Evolutionary conservation across 2,113 vertebrate species (phyloP), one percentile per base, ranked within the genome.

Genomic region (Oryzias curvinotus): DNA sequence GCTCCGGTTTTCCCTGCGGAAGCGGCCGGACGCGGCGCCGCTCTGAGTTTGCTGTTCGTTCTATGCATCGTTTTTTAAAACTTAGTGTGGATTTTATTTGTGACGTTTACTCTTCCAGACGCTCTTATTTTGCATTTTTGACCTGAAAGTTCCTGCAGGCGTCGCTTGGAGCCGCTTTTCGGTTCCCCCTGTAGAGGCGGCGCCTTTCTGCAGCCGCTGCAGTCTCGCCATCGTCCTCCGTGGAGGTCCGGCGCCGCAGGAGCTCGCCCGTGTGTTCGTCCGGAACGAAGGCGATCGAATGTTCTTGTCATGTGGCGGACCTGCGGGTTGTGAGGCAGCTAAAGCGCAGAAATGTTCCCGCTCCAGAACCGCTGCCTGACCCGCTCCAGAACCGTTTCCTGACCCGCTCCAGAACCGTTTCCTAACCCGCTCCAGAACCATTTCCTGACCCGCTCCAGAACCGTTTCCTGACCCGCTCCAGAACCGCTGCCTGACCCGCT

Each of bases 51-150:
- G 57, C 76, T 70, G 57, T 82, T 67, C 64, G 78, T 70, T 78
- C 87, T 88, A 88, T 87, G 85, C 89, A 88, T 86, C 19, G n/a
- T 77, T 82, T 83, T 67, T 66, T 41, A 36, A 56, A 63, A 51
- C 62, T 28, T 15, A 79, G 47, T 57, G 26, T n/a, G 49, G 49
- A 59, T 70, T 45, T 36, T 56, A 26, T 56, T 50, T 48, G 4
- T 17, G n/a, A 2, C n/a, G n/a, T 66, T 57, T 58, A 55, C 36
- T 45, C 44, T 1, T 36, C 53, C 26, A 10, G 53, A 63, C 19
- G 1, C 17, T 50, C 59, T 6, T 36, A 36, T 36, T 36, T 36
- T 36, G 36, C 36, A 10, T 36, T 36, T 36, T 36, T 36, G 12
- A 36, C 36, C 36, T 10, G 10, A 3, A 36, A 36, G 28, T 63